Percentiles rank a stretch among this genome's conserved stretches.
phyloP scores from a whole-genome alignment of 2,113 vertebrate genomes.

The Petrocephalus microphthalmus region DNA sequence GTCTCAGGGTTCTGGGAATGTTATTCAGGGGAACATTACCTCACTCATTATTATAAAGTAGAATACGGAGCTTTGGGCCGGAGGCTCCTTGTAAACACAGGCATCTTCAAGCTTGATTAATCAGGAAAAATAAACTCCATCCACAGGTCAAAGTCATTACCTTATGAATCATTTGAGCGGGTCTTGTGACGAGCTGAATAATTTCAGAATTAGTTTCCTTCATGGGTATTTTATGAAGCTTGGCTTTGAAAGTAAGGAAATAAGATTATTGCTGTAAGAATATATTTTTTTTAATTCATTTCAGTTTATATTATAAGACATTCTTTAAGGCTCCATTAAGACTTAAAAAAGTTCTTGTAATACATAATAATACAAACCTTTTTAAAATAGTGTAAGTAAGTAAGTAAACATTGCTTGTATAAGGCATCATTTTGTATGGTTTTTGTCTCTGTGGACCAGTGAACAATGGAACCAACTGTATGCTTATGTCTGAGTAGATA shows the following conservation, averaged over 20 bases:
- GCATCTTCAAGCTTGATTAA: neutral
- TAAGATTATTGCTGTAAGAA: constrained; percentile 61
- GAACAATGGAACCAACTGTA: neutral
- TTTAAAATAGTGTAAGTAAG: neutral
- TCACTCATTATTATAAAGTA: neutral
- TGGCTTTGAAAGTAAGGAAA: neutral
- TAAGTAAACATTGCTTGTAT: neutral
- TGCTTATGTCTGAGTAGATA: neutral
- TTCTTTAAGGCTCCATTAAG: neutral
- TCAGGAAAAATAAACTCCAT: neutral
- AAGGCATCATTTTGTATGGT: neutral
- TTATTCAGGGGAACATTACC: neutral
- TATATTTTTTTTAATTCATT: constrained; percentile 47
- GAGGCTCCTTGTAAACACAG: neutral
- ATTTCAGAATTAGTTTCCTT: neutral
- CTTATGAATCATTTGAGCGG: neutral
- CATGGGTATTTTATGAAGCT: neutral
- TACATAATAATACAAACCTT: neutral
- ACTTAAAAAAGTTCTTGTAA: neutral
- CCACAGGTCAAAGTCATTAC: neutral
- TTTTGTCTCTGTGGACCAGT: neutral
- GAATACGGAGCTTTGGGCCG: neutral
- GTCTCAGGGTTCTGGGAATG: neutral
- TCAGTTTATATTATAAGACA: neutral
- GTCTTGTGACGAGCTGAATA: too few species aligned